Evolutionary conservation across 2,113 vertebrate genomes (phyloP), one percentile per base, ranked within the genome.

Genomic region (Dicerorhinus sumatrensis): DNA sequence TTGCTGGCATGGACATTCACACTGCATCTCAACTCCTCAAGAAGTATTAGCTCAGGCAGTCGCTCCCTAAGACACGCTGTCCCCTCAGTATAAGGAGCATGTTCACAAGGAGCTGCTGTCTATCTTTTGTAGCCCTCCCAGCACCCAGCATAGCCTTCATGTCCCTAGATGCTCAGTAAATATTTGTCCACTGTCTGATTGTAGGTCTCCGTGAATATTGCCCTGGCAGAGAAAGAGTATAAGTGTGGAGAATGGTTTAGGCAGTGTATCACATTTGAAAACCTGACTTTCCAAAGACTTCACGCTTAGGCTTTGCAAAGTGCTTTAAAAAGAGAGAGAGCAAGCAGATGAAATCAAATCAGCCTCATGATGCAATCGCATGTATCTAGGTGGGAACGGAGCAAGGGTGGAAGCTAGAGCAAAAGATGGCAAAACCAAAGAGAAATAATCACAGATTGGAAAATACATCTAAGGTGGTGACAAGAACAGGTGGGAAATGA

Each of bases 251-350:
- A 94, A 70, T 29, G 14, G 80, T 80, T 31, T 58, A 63, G n/a
- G 16, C 56, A 86, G n/a, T 39, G 25, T 8, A 48, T 65, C 54
- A 54, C 5, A 70, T 88, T 86, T 82, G 67, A 96, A 94, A 84
- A 81, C 12, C 75, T 72, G 60, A 46, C 39, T 96, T 81, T 76
- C 72, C 46, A 62, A 97, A 89, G 29, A 29, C n/a, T 97, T 96
- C 76, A 79, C 70, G 27, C 25, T 62, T 33, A 70, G 58, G 48
- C 77, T 96, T 92, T 72, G 13, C 51, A 70, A 94, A 94, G 36
- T 48, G 56, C 75, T 92, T 90, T 70, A 33, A 51, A 62, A 36
- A 82, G 56, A 72, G 46, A 31, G 46, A 46, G 25, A 62, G 60
- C 33, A 2, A n/a, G 69, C 67, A 81, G 20, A n/a, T 96, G 88